These are phyloP conservation scores for Hydractinia symbiolongicarpus DNA, from an alignment of 30 jellyfish, hydroid and myxozoan species.

Conservation along the genomic window DNA sequence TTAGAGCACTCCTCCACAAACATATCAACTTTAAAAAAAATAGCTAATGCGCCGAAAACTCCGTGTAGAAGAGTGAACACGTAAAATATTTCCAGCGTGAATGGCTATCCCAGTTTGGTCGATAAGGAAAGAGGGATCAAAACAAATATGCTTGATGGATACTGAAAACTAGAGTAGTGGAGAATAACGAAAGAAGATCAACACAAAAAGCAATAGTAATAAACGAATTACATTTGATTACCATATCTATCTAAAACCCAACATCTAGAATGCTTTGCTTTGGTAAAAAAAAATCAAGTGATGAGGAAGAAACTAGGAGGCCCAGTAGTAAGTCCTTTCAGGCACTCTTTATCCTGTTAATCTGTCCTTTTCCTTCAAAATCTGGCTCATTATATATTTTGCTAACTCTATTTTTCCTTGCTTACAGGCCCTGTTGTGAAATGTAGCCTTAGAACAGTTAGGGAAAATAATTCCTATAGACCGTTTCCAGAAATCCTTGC, in stretches of 20 bases:
- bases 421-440: too few species aligned
- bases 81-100: neutral
- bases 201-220: too few species aligned
- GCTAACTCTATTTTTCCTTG: too few species aligned
- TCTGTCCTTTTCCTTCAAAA: too few species aligned
- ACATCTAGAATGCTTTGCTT: too few species aligned
- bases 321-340: neutral
- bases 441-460: too few species aligned
- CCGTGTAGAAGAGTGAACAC: neutral
- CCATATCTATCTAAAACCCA: too few species aligned
- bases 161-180: neutral
- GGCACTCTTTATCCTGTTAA: neutral
- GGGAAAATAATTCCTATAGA: too few species aligned
- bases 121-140: conserved; percentile 16
- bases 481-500: too few species aligned
- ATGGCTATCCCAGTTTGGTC: neutral
- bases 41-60: neutral
- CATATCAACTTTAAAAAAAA: neutral
- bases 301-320: conserved; percentile 10
- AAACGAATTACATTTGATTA: too few species aligned
- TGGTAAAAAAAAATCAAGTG: neutral
- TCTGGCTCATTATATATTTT: too few species aligned
- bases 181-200: too few species aligned
- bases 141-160: neutral
- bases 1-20: neutral